Evolutionary conservation across 2,113 vertebrate genomes (phyloP).

Genomic region (Origma solitaria): DNA sequence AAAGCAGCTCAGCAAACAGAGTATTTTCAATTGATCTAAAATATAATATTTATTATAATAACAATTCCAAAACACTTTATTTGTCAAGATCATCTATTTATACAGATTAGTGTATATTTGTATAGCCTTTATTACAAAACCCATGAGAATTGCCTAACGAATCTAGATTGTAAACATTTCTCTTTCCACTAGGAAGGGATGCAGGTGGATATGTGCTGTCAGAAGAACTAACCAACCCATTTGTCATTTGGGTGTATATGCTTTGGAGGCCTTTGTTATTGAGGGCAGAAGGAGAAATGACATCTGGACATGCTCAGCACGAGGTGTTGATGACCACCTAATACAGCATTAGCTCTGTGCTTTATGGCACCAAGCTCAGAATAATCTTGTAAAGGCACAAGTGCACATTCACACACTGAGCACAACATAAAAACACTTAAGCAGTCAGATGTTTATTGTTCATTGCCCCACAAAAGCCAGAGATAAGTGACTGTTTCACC

Average conservation of each 20-base stretch:
- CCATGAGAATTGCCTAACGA: neutral
- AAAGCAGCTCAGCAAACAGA: neutral
- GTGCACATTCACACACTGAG: neutral
- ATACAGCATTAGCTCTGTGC: neutral
- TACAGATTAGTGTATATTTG: neutral
- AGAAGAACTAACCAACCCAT: neutral
- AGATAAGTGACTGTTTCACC: neutral
- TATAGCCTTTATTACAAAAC: neutral
- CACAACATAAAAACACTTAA: neutral
- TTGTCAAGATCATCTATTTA: neutral
- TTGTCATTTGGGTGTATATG: neutral
- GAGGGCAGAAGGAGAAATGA: neutral
- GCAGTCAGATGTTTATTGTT: neutral
- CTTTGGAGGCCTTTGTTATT: neutral
- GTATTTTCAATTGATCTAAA: neutral
- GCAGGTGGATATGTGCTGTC: neutral
- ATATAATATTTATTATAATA: neutral
- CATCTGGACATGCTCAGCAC: neutral
- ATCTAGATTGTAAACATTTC: constrained; percentile 8
- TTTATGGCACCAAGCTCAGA: neutral
- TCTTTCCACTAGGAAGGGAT: neutral
- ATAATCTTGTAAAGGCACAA: neutral
- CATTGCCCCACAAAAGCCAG: neutral
- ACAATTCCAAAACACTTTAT: neutral
- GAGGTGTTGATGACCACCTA: neutral